Conservation (phyloP, 2,113 vertebrate genomes). For the Meriones unguiculatus region DNA sequence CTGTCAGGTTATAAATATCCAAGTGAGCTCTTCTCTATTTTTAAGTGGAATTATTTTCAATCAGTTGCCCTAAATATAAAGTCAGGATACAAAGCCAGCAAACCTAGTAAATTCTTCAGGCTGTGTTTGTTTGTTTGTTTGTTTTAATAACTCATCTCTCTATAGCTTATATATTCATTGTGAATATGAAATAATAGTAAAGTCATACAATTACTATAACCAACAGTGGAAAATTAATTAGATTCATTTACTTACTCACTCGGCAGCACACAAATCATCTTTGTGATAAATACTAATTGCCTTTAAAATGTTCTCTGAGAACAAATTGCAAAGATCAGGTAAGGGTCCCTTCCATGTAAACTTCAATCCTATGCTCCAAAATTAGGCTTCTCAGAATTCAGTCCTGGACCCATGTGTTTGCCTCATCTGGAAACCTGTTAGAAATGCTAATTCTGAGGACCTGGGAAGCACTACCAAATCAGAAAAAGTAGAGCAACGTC, state of each 20-base stretch:
- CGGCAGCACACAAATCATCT: slow-evolving; percentile 36
- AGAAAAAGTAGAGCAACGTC: neutral
- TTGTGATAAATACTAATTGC: slow-evolving; percentile 54
- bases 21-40: slow-evolving; percentile 80
- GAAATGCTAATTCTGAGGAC: slow-evolving; percentile 49
- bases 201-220: slow-evolving; percentile 21
- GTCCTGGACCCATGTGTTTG: neutral
- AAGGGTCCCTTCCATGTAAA: slow-evolving; percentile 27
- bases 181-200: slow-evolving; percentile 52
- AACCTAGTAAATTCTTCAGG: slow-evolving; percentile 68
- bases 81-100: slow-evolving; percentile 70
- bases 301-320: slow-evolving; percentile 5
- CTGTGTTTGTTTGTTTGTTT: slow-evolving; percentile 50
- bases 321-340: slow-evolving; percentile 18
- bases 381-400: neutral
- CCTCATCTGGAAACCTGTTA: neutral
- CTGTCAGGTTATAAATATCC: slow-evolving; percentile 81
- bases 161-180: neutral
- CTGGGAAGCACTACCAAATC: neutral
- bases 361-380: neutral
- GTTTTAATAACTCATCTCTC: slow-evolving; percentile 63
- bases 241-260: slow-evolving; percentile 46
- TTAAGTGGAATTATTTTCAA: slow-evolving; percentile 79
- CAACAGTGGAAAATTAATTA: slow-evolving; percentile 51
- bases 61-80: slow-evolving; percentile 80